Conservation (phyloP, 1,140 invertebrate genomes). For the Gonatopus flavifemur region DNA sequence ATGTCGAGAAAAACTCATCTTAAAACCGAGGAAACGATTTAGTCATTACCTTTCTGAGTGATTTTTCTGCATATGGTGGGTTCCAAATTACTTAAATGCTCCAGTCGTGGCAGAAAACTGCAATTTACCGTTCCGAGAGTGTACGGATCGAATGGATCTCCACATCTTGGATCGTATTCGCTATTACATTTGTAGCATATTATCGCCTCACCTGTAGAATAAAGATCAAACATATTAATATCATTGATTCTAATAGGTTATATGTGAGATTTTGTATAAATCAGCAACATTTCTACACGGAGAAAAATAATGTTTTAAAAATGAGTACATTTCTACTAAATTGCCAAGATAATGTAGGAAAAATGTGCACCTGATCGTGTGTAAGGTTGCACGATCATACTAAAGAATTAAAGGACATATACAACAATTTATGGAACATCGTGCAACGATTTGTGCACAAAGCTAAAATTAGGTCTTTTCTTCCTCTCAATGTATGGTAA, state of each 20-base stretch:
- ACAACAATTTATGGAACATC: too few species aligned
- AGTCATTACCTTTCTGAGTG: constrained; percentile 69
- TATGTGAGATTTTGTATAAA: not conserved
- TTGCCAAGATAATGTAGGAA: not conserved
- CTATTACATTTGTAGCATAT: constrained; percentile 85
- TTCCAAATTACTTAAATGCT: constrained; percentile 66
- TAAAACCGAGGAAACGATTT: not conserved
- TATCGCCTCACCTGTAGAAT: constrained; percentile 58
- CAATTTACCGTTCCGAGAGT: constrained; percentile 82
- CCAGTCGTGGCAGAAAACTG: constrained; percentile 69
- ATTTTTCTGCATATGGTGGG: constrained; percentile 79
- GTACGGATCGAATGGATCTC: constrained; percentile 79
- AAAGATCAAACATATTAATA: not conserved
- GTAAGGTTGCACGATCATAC: not conserved
- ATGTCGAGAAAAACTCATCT: not conserved
- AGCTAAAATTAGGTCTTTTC: too few species aligned
- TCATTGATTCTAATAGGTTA: not conserved
- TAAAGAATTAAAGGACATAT: too few species aligned
- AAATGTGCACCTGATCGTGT: not conserved
- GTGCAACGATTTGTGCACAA: too few species aligned
- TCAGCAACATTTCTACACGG: too few species aligned
- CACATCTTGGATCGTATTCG: constrained; percentile 80
- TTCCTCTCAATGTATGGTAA: too few species aligned
- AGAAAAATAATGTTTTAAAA: too few species aligned
- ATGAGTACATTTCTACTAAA: too few species aligned